A percentile compares a stretch with the other conserved stretches of the same genome.
Evolutionary conservation across 1,140 invertebrate species (phyloP).

Genomic region (Lasaia peninsularis): DNA sequence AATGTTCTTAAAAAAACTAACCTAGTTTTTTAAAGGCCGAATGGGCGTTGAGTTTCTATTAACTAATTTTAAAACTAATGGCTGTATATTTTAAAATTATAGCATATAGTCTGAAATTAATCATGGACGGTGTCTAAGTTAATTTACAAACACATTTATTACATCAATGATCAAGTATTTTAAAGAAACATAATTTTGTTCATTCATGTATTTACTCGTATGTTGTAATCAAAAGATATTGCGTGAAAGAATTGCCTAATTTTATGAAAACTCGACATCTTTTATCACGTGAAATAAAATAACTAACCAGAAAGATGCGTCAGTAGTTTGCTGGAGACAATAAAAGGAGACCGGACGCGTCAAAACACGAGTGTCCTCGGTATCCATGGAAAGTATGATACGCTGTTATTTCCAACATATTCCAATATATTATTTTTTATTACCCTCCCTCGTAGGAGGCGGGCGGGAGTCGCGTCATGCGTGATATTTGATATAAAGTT

Average conservation of each 20-base stretch:
- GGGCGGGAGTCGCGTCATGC: constrained; percentile 63
- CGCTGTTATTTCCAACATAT: constrained; percentile 78
- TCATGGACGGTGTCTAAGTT: too few relatives aligned
- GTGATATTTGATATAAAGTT: constrained; percentile 77
- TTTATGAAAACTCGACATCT: too few relatives aligned
- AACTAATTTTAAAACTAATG: too few relatives aligned
- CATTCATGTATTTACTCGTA: too few relatives aligned
- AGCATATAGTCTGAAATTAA: too few relatives aligned
- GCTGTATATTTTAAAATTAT: too few relatives aligned
- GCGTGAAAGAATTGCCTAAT: too few relatives aligned
- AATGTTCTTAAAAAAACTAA: too few relatives aligned
- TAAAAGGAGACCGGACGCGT: constrained; percentile 67
- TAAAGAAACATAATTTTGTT: constrained; percentile 44
- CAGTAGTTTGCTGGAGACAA: constrained; percentile 46
- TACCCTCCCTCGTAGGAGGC: constrained; percentile 50
- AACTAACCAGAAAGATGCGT: constrained; percentile 13
- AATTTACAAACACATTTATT: background rate
- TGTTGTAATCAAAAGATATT: too few relatives aligned
- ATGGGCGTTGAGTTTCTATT: too few relatives aligned
- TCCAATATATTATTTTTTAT: constrained; percentile 80
- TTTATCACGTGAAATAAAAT: constrained; percentile 47
- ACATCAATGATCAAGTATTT: too few relatives aligned
- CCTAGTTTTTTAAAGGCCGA: too few relatives aligned
- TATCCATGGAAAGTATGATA: constrained; percentile 70
- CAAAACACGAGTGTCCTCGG: constrained; percentile 55